Conservation (phyloP, 1,140 invertebrate genomes). For the Teleogryllus occipitalis region DNA sequence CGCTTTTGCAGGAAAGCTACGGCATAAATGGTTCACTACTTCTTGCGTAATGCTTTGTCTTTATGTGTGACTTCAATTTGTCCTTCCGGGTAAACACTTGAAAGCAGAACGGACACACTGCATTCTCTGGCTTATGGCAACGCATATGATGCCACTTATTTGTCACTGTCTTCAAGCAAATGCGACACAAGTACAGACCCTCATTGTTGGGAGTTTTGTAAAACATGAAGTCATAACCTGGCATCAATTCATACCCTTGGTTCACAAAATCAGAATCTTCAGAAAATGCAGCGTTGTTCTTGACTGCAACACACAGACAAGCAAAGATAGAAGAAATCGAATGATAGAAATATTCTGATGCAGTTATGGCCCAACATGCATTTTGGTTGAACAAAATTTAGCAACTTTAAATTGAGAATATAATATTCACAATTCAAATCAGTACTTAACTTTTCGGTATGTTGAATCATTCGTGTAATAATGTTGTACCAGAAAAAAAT, state of each 20-base stretch:
- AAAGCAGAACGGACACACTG: conserved; percentile 56
- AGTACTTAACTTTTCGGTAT: no score
- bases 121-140: conserved; percentile 58
- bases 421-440: no score
- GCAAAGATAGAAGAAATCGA: not conserved
- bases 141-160: conserved; percentile 64
- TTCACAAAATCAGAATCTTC: not conserved
- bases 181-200: conserved; percentile 41
- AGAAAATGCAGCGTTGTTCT: not conserved
- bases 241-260: not conserved
- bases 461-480: no score
- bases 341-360: not conserved
- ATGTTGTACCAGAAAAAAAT: no score
- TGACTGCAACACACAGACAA: not conserved
- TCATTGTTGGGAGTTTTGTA: conserved; percentile 20
- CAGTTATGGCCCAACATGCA: not conserved
- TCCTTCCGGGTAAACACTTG: conserved; percentile 59
- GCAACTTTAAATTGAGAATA: no score
- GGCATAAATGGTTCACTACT: no score
- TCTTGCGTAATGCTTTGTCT: conserved; percentile 49
- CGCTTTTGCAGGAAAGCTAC: no score
- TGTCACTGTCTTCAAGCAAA: conserved; percentile 61
- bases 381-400: not conserved
- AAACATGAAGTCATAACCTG: conserved; percentile 15
- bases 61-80: conserved; percentile 60